These are phyloP conservation scores for Cottus gobio DNA, from an alignment of 2,113 vertebrate species.

Conservation along the genomic window DNA sequence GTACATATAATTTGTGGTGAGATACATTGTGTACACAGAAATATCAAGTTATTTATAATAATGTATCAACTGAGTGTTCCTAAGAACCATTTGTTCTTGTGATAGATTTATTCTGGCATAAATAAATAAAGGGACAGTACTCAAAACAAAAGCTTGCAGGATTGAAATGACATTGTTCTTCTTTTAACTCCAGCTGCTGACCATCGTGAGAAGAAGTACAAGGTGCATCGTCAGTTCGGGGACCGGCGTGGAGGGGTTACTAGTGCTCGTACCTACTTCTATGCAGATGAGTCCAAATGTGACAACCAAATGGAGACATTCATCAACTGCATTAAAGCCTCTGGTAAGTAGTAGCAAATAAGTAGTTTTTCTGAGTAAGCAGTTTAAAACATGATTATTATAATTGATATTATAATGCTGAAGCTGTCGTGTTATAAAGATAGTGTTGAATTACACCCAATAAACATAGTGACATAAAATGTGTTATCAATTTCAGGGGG, in stretches of 20 bases:
- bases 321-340: constrained; percentile 90
- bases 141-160: not conserved
- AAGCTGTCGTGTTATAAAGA: not conserved
- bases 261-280: constrained; percentile 89
- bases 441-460: not conserved
- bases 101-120: not conserved
- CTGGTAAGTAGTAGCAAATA: constrained; percentile 74
- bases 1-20: not conserved
- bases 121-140: not conserved
- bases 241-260: constrained; percentile 83
- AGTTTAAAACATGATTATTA: not conserved
- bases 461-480: not conserved
- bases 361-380: not conserved
- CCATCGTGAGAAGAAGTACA: constrained; percentile 87
- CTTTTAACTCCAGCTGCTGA: constrained; percentile 66
- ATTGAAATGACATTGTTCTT: not conserved
- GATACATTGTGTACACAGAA: not conserved
- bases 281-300: constrained; percentile 90
- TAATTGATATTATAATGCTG: not conserved
- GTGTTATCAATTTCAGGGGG: constrained; percentile 79
- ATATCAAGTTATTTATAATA: not conserved
- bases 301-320: constrained; percentile 95
- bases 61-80: not conserved
- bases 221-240: constrained; percentile 83
- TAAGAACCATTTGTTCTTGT: not conserved